phyloP scores from a whole-genome alignment of 2,113 vertebrate species.

The Ictalurus punctatus region DNA sequence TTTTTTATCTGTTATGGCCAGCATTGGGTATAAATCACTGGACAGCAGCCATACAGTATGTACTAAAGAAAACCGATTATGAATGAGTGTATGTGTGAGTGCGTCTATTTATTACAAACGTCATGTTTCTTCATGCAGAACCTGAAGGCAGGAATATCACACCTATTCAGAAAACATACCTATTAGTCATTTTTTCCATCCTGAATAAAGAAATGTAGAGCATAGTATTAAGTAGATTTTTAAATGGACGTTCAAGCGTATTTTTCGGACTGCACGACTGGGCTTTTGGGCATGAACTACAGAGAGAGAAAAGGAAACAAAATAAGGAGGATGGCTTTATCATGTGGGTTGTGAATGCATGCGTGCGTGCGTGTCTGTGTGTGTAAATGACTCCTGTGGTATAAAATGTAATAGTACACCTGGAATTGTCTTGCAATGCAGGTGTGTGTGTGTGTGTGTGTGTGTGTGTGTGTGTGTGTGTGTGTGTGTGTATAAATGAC shows the following conservation, averaged over 20 bases:
- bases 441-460: neutral
- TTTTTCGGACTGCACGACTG: neutral
- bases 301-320: neutral
- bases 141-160: slow-evolving; percentile 7
- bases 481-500: slow-evolving; percentile 5
- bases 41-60: neutral
- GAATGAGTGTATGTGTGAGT: neutral
- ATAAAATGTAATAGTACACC: neutral
- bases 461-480: slow-evolving; percentile 8
- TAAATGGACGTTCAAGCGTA: neutral
- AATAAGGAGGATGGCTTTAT: too few species aligned
- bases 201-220: neutral
- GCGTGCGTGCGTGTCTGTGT: slow-evolving; percentile 11
- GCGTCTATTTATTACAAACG: neutral
- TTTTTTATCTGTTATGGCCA: neutral
- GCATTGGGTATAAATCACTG: neutral
- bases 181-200: neutral
- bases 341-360: neutral
- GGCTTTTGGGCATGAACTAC: neutral
- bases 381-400: neutral
- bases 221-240: neutral
- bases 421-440: neutral
- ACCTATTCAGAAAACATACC: neutral
- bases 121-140: slow-evolving; percentile 26
- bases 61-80: neutral